Conservation (phyloP, 2,113 vertebrate species). For the Anguilla rostrata region DNA sequence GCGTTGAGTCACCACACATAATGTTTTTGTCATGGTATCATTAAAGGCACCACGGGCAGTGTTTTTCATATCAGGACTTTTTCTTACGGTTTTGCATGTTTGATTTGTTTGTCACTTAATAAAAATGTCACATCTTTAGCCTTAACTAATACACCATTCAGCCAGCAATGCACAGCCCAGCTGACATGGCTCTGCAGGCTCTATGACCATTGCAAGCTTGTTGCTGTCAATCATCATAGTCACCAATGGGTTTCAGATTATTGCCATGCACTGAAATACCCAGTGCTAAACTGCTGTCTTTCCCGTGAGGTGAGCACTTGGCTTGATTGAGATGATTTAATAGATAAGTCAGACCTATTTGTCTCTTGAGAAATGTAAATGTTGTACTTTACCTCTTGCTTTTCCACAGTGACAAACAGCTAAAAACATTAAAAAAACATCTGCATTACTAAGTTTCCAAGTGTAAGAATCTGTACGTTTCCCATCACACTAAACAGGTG, state of each 20-base stretch:
- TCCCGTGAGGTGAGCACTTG: not conserved
- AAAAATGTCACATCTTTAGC: no score
- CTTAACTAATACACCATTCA: no score
- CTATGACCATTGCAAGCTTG: not conserved
- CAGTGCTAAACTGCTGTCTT: not conserved
- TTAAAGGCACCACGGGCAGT: no score
- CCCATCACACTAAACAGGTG: not conserved
- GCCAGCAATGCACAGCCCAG: not conserved
- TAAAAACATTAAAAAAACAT: not conserved
- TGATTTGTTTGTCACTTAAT: no score
- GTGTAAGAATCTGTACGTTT: not conserved
- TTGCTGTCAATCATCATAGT: no score
- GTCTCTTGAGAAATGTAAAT: no score
- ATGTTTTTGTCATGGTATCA: no score
- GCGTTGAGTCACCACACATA: no score
- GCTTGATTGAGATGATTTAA: not conserved
- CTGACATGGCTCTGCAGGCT: not conserved
- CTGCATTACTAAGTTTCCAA: not conserved
- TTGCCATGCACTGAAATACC: not conserved
- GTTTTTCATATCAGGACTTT: no score
- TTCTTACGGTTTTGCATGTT: no score
- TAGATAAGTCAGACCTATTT: not conserved
- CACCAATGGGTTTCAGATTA: not conserved
- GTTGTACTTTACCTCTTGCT: not conserved
- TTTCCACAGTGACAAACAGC: not conserved